Evolutionary conservation across 2,797 vertebrate genomes (phyloP), one percentile per base, ranked within the genome.

Genomic region (Siniperca scherzeri): DNA sequence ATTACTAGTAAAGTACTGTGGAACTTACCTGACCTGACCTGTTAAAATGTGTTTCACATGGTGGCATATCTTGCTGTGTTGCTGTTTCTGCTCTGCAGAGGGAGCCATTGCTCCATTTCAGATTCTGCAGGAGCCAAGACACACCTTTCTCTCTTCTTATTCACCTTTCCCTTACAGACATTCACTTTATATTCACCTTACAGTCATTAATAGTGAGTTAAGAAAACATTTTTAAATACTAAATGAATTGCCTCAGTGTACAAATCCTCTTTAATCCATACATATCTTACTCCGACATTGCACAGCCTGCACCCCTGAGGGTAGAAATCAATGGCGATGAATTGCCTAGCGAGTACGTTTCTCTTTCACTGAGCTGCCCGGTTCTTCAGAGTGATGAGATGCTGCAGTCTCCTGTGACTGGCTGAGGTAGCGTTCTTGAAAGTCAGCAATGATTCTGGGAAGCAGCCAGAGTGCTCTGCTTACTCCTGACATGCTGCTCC

Each of bases 51-150:
- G 44, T 74, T 57, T 61, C 22, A 19, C 6, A 1, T 5, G 0
- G 44, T 17, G 8, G 36, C 21, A 14, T n/a, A 44, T 53, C 22
- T 66, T 21, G 16, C n/a, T 75, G 82, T 42, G 52, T 36, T 84
- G 16, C 71, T 13, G 17, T 40, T 76, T 21, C 7, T 17, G 44
- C 55, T 56, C 94, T 91, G 83, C 83, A 95, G 95, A 92, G 93
- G 93, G 94, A 56, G 92, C 90, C 79, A 90, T 93, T 89, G 90
- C 87, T 90, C 89, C 74, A 94, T 74, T 74, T 68, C 71, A 88
- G 62, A 21, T 22, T 40, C 38, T 40, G 30, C 50, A 70, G 52
- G 38, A 48, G 25, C 8, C 3, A 21, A 57, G 25, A 44, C 19
- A 0, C 46, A 46, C 50, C 52, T 83, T 46, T 30, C n/a, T 46